Evolutionary conservation across 2,888 invertebrate species (phyloP), one percentile per base, ranked within the genome.

Genomic region (Sclerodermus sp.): DNA sequence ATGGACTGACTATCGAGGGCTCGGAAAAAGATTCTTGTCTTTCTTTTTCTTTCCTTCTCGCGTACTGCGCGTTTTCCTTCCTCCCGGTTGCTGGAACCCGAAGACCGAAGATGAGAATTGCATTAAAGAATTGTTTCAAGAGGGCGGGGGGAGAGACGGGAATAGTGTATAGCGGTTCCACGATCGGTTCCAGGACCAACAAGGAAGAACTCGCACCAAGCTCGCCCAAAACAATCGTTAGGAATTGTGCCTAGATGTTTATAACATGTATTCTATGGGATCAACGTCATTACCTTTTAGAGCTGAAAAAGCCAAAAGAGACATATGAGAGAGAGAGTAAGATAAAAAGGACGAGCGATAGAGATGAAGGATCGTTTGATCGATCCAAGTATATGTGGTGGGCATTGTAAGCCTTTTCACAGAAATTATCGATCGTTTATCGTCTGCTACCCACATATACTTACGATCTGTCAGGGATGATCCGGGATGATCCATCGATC

Each of bases 231-330:
- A 72, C 70, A 73, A 73, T 73, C 72, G 62, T 72, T 72, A 73
- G 66, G 68, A 74, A 71, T 73, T 67, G 74, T 74, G 74, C 73
- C 73, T 74, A 69, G 68, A 71, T 73, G 64, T 73, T 68, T 69
- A 71, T 66, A 60, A 57, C 52, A 57, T 60, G 66, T 72, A 72
- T 73, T 73, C 61, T 68, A 71, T 73, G 74, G 73, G 73, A 74
- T 73, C 74, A 74, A 74, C 64, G 66, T 72, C 66, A 64, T 64
- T 68, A 69, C 58, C 62, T 71, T 67, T 67, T 62, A 66, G 57
- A 52, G 34, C 47, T 54, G 56, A 54, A 44, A 45, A 64, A 51
- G 45, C 29, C 23, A 37, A 46, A 41, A 45, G 42, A 43, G 44
- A 55, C 39, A 5, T 23, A 8, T 5, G 23, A 23, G 23, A 23